These are phyloP conservation scores for Phrynocephalus vlangalii DNA, from an alignment of 2,797 vertebrate genomes.

Conservation along the genomic window DNA sequence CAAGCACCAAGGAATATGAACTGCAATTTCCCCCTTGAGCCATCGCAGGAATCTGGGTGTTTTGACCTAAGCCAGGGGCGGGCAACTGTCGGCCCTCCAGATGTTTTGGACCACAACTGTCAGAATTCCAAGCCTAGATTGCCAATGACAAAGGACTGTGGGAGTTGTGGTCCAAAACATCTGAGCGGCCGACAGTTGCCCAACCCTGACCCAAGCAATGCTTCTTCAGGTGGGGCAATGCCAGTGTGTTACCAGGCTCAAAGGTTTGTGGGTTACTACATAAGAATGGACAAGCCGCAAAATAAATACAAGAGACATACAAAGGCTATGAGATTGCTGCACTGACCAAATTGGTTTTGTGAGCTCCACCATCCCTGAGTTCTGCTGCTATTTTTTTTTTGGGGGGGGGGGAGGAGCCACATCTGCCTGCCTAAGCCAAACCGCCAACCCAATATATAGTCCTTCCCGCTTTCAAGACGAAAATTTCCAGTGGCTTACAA, in stretches of 20 bases:
- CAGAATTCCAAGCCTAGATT: too few species aligned
- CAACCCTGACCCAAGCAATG: not conserved
- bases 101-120: too few species aligned
- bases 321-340: not conserved
- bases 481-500: not conserved
- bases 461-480: not conserved
- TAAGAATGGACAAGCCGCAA: not conserved
- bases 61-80: too few species aligned
- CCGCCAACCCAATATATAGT: not conserved
- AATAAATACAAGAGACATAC: slow-evolving; percentile 5
- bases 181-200: too few species aligned
- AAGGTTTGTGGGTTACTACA: not conserved
- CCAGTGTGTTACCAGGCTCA: not conserved
- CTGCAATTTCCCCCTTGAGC: not conserved
- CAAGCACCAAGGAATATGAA: not conserved
- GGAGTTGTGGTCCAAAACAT: too few species aligned
- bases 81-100: too few species aligned
- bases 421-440: not conserved
- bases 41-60: not conserved
- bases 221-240: not conserved
- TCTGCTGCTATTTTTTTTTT: not conserved
- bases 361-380: slow-evolving; percentile 33
- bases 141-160: too few species aligned
- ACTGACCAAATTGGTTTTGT: not conserved
- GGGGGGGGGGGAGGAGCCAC: not conserved